Evolutionary conservation across 92 coral and sea anemone genomes (phyloP), one percentile per base, ranked within the genome.

Genomic region (Epizoanthus scotinus): DNA sequence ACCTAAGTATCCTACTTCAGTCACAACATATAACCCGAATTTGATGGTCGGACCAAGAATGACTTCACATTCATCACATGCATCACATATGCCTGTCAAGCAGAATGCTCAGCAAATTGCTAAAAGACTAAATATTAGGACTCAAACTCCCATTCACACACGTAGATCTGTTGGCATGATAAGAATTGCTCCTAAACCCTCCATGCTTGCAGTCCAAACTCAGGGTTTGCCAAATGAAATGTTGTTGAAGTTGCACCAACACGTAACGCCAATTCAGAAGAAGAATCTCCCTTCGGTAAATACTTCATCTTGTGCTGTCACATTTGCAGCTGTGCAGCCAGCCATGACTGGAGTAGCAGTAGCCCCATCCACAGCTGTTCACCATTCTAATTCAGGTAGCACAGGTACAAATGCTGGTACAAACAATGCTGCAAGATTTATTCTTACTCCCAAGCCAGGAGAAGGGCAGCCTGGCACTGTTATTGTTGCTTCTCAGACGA

Each of bases 401-500:
- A n/a, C 28, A 19, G 36, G 24, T 21, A 7, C 66, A 9, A 20
- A 20, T 56, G 38, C 66, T 34, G 36, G 60, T 8, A 56, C 50
- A 19, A 36, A 22, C 18, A 40, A 52, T 6, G 31, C 21, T 49
- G 34, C 66, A 74, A 27, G 40, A 8, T 28, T 74, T 58, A 28
- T 57, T 36, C 79, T 74, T 18, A 74, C 67, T 17, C 79, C 79
- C 53, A 67, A 74, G 34, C 8, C 67, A 29, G 66, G 54, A 56
- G 49, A 74, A 40, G 79, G 79, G 5, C 47, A 74, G 28, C 66
- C 52, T 10, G 54, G 36, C 36, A 58, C 50, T 57, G 79, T 74
- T 8, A 74, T 74, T 57, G 79, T 74, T 74, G 79, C 66, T 20
- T 74, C 79, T 36, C 53, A 36, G 53, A 57, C 67, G n/a, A 57